phyloP scores from a whole-genome alignment of 1,140 invertebrate species.

The Drosophila saltans region DNA sequence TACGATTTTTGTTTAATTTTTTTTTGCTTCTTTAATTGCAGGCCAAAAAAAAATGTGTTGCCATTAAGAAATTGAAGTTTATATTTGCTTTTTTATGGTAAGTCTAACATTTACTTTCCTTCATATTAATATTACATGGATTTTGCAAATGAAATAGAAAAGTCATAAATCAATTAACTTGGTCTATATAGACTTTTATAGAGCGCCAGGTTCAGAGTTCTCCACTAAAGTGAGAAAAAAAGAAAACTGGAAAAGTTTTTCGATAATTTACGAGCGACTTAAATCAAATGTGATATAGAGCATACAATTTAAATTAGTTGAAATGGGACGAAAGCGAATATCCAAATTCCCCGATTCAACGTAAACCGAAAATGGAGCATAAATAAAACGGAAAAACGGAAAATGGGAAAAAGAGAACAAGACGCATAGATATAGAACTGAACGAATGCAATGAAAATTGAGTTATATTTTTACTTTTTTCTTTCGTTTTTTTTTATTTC shows the following conservation, averaged over 20 bases:
- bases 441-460: constrained; percentile 59
- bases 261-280: constrained; percentile 55
- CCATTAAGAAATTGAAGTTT: constrained; percentile 6
- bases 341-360: constrained; percentile 27
- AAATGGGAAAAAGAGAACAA: constrained; percentile 24
- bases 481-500: constrained; percentile 1
- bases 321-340: constrained; percentile 43
- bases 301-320: constrained; percentile 71
- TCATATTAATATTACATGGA: background rate
- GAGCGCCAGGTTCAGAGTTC: constrained; percentile 58
- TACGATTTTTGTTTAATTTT: background rate
- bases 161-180: background rate
- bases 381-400: constrained; percentile 33
- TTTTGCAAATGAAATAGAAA: background rate
- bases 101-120: constrained; percentile 30
- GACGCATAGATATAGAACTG: background rate
- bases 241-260: constrained; percentile 20
- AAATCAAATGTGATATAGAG: constrained; percentile 60
- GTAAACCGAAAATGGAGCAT: constrained; percentile 35
- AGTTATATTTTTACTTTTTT: constrained; percentile 49
- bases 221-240: background rate
- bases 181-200: background rate
- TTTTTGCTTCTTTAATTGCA: background rate
- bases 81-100: constrained; percentile 8
- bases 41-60: constrained; percentile 8